These are phyloP conservation scores for Conops quadrifasciatus DNA, from an alignment of 2,888 invertebrate genomes.

Conservation along the genomic window DNA sequence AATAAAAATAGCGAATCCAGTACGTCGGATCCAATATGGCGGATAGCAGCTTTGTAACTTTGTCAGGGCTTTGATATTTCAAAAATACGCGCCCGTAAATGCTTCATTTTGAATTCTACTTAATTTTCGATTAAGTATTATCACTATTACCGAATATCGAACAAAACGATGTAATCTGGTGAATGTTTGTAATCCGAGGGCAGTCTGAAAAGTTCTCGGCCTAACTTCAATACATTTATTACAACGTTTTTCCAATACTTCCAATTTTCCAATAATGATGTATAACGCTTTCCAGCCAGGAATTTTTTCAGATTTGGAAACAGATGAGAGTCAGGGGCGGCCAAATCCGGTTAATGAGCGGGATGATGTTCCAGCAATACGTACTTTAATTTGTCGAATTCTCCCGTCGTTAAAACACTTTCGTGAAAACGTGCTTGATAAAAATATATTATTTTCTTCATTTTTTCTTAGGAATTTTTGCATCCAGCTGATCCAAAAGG, in stretches of 20 bases:
- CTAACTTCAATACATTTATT: neutral
- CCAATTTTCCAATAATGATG: neutral
- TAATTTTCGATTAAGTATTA: too few species aligned
- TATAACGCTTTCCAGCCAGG: neutral
- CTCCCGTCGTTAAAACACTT: neutral
- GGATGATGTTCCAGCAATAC: neutral
- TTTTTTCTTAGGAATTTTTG: neutral
- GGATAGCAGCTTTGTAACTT: too few species aligned
- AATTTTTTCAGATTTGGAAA: neutral
- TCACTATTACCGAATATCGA: too few species aligned
- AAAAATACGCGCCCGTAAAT: too few species aligned
- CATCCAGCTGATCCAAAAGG: neutral
- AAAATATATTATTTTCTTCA: slow-evolving; percentile 5
- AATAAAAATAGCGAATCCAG: too few species aligned
- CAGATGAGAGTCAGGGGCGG: neutral
- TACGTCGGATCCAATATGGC: too few species aligned
- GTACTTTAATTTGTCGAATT: neutral
- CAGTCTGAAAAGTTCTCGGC: neutral
- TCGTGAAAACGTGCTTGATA: slow-evolving; percentile 6
- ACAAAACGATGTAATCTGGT: too few species aligned
- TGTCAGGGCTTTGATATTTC: too few species aligned
- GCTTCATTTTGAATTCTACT: too few species aligned
- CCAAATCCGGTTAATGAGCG: neutral
- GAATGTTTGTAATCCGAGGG: too few species aligned
- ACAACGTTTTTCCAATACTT: neutral